Base-by-base conservation (phyloP, 2,113 vertebrate species). In the Limanda limanda region DNA sequence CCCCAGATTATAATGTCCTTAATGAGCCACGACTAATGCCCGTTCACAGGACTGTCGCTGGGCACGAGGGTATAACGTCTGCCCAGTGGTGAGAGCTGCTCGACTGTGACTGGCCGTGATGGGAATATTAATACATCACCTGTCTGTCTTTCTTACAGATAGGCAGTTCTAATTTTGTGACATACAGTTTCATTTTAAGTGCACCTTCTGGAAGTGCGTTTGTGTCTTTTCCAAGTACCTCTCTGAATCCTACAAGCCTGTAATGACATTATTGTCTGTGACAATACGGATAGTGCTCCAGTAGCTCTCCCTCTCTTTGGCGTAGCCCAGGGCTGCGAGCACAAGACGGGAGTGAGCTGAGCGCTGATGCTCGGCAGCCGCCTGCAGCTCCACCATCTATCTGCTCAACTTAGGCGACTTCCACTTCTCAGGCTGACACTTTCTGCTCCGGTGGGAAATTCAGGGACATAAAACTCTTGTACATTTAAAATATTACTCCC, bases 241-340 rank as follows among this genome's bases (percentile, higher is more conserved):
- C 83, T 83, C 76, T 83, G 74, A 62, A 68, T 68, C 72, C 74
- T 68, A 62, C 69, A 69, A 74, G 61, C 59, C 81, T 86, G 78
- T 86, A 92, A 20, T 86, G 86, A 89, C 88, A 85, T 93, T 87
- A 82, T 84, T 90, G 90, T 83, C 86, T 90, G 77, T 68, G 76
- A 83, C 76, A 89, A 82, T 69, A 79, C 87, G 68, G 77, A 86
- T 86, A 81, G 65, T 31, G 66, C 79, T 83, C 78, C 78, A 81
- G 77, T 72, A 76, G 84, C 83, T 82, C 67, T 71, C 77, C 62
- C 75, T 31, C 31, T 31, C 47, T 71, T 71, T 67, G 86, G 71
- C 79, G 10, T 89, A 76, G 82, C 91, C 82, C 74, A 58, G 37
- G 74, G 89, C 81, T 73, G 68, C 56, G 15, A 71, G 71, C 48